These are phyloP conservation scores for Henicopernis longicauda DNA, from an alignment of 2,113 vertebrate genomes.

Conservation along the genomic window DNA sequence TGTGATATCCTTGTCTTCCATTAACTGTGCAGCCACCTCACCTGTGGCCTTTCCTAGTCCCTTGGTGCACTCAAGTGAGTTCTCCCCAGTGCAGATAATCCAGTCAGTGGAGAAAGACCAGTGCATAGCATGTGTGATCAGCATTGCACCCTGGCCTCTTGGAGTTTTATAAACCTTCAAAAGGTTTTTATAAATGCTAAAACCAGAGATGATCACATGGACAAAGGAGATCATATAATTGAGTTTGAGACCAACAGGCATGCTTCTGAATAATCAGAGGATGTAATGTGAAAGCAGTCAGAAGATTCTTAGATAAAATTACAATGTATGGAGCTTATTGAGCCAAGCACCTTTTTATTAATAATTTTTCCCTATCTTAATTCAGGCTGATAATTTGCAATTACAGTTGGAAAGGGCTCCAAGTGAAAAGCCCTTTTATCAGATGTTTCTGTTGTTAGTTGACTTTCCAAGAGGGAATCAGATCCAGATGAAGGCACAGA, in stretches of 20 bases:
- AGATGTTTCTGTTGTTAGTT: slow-evolving; percentile 32
- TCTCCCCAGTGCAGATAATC: neutral
- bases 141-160: neutral
- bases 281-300: neutral
- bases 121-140: accelerated
- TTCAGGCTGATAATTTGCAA: slow-evolving; percentile 55
- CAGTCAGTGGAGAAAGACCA: neutral
- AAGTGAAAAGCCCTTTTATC: slow-evolving; percentile 36
- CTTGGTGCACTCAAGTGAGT: accelerated
- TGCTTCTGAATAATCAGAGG: slow-evolving; percentile 12
- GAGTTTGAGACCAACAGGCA: neutral
- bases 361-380: slow-evolving; percentile 29
- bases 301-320: neutral
- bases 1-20: neutral
- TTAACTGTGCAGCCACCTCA: too few species aligned
- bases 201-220: neutral
- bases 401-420: slow-evolving; percentile 24
- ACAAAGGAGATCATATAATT: neutral
- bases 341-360: slow-evolving; percentile 45
- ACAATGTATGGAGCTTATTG: neutral
- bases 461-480: slow-evolving; percentile 39
- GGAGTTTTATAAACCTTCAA: neutral
- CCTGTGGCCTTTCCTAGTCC: neutral
- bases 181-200: neutral
- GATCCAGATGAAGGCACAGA: slow-evolving; percentile 61